Evolutionary conservation across 2,113 vertebrate genomes (phyloP), one percentile per base, ranked within the genome.

Genomic region (Heterotilapia buettikoferi): DNA sequence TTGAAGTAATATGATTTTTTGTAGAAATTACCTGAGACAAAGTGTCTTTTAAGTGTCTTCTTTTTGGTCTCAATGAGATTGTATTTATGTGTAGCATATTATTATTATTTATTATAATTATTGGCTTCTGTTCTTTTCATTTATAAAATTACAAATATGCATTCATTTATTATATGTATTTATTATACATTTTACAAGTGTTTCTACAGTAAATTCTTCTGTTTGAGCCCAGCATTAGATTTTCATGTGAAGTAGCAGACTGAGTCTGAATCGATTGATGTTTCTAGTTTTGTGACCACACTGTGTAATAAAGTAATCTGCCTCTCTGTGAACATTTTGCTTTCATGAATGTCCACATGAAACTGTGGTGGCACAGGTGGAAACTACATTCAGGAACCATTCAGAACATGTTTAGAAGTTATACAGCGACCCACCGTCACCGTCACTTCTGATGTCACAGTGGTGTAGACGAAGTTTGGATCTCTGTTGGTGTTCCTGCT

Each of bases 401-500:
- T 47, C 45, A 18, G 6, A 47, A 16, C 45, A 7, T 14, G 3
- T 18, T 50, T 19, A 52, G 9, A 52, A 19, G 19, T n/a, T 50
- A 57, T 3, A 0, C 21, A 29, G 24, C 2, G 1, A 66, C 81
- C 38, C n/a, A n/a, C n/a, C n/a, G n/a, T n/a, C n/a, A 83, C 36
- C 11, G 33, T 12, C 9, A 45, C 43, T 6, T 13, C 13, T 14
- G 2, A 3, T 18, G 16, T 0, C 1, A 2, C 0, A 4, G 6
- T 1, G 11, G 2, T 3, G 38, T 16, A 31, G n/a, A n/a, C n/a
- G 88, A 95, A 93, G 52, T 94, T 88, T 14, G 81, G 87, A 71
- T 94, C 93, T 1, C 0, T 1, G 3, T 83, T 3, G 0, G 1
- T 0, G 0, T 1, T 0, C 3, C 1, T 3, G 6, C 0, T 78